Percentiles rank a stretch among this genome's conserved stretches.
Conservation (phyloP, 2,888 invertebrate species). For the Ormia ochracea region DNA sequence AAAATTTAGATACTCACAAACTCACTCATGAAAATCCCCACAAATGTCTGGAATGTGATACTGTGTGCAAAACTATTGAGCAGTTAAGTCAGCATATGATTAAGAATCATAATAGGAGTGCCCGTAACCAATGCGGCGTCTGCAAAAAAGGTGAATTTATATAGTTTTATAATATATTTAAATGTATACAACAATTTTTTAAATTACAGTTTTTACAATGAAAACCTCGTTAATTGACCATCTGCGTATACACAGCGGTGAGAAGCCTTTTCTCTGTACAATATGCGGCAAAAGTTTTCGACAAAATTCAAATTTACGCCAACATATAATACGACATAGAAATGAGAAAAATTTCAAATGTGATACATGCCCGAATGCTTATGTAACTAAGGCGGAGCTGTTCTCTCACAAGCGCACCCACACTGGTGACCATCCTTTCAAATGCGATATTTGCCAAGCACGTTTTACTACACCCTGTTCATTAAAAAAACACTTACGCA, state of each 20-base stretch:
- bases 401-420: conserved; percentile 80
- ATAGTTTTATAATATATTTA: not conserved
- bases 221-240: conserved; percentile 80
- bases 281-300: conserved; percentile 80
- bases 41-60: conserved; percentile 74
- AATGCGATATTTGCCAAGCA: conserved; percentile 79
- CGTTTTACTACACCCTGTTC: conserved; percentile 81
- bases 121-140: conserved; percentile 78
- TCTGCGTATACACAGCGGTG: conserved; percentile 79
- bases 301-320: conserved; percentile 80
- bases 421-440: conserved; percentile 81
- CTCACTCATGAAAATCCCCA: conserved; percentile 68
- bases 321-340: conserved; percentile 80
- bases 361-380: conserved; percentile 77
- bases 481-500: conserved; percentile 79
- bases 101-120: conserved; percentile 76
- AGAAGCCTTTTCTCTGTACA: conserved; percentile 79
- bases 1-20: conserved; percentile 79
- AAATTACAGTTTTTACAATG: conserved; percentile 77
- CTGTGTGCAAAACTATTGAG: conserved; percentile 77
- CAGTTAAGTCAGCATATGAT: conserved; percentile 78
- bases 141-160: conserved; percentile 70
- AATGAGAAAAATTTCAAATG: conserved; percentile 77
- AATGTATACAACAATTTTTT: not conserved
- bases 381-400: conserved; percentile 78